Evolutionary conservation across 2,113 vertebrate genomes (phyloP), one percentile per base, ranked within the genome.

Genomic region (Dicrurus megarhynchus): DNA sequence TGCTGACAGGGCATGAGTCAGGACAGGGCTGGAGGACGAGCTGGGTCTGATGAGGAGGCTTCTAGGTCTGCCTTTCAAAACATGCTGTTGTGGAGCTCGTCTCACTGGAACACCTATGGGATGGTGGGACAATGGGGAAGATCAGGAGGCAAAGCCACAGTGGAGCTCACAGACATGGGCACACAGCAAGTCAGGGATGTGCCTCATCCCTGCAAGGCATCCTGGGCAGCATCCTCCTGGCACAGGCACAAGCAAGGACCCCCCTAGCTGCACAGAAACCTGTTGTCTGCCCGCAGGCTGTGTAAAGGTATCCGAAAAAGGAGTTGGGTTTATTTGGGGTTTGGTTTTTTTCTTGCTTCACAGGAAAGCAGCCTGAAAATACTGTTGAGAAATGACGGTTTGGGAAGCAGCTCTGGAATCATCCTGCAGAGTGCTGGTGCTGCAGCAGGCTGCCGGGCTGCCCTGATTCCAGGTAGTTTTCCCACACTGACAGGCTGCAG

Each of bases 21-120:
- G 9, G 50, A 65, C 37, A 86, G 76, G 57, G 37, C 57, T 41
- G 39, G 42, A 80, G 47, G 32, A 32, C 67, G n/a, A 78, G 20
- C 32, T 4, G 5, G 28, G 6, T 65, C 60, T 81, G 55, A 39
- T 3, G 7, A 65, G 35, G 17, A 61, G 17, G 30, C 14, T 70
- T 78, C 35, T 13, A 33, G 3, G 9, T 61, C 69, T 70, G 42
- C 37, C 9, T 1, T 77, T 67, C 81, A 32, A 46, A 81, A 46
- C 23, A 23, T 0, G 0, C 16, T 20, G 16, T 30, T 60, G 33
- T 1, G 3, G 21, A 60, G 28, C 7, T 6, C 9, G 4, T 61
- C 64, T 81, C 2, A 0, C 37, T 47, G 37, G n/a, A 84, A 6
- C 42, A 22, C 11, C 16, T 0, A 0, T 17, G 24, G 46, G 21